Conservation (phyloP, 2,888 invertebrate species). For the Troides oblongomaculatus region DNA sequence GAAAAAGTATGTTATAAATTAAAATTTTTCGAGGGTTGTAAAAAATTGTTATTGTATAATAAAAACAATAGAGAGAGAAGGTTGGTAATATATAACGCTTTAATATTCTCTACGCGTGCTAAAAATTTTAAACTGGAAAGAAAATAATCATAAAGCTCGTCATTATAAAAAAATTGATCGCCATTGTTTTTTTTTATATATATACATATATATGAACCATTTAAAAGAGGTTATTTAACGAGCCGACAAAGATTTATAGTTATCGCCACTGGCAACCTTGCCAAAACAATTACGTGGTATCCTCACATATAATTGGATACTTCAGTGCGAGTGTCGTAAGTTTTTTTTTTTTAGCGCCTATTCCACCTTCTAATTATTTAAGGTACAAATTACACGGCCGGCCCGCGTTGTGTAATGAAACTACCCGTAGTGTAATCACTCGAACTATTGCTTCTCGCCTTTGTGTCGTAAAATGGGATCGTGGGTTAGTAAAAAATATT, state of each 20-base stretch:
- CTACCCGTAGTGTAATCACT: constrained; percentile 39
- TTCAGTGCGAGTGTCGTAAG: constrained; percentile 35
- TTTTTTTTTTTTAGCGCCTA: constrained; percentile 33
- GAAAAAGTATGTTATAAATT: no score
- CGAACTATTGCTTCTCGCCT: constrained; percentile 38
- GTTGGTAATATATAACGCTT: neutral
- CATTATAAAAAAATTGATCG: constrained; percentile 2
- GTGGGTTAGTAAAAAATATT: constrained; percentile 5
- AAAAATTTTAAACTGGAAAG: constrained; percentile 3
- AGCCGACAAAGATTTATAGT: constrained; percentile 24
- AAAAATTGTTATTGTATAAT: neutral
- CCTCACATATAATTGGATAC: constrained; percentile 36
- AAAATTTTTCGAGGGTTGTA: no score
- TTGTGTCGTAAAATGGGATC: constrained; percentile 32
- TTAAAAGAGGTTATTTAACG: constrained; percentile 12
- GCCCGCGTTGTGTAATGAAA: constrained; percentile 41
- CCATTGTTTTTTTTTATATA: constrained; percentile 3
- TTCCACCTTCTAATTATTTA: constrained; percentile 43
- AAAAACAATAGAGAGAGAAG: neutral
- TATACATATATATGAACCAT: neutral
- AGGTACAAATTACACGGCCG: constrained; percentile 44
- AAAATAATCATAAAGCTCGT: neutral
- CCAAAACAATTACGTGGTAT: constrained; percentile 40
- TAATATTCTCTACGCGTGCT: constrained; percentile 5
- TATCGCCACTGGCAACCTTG: constrained; percentile 35